phyloP scores from a whole-genome alignment of 2,888 invertebrate species.

The Agriopis leucophaearia region DNA sequence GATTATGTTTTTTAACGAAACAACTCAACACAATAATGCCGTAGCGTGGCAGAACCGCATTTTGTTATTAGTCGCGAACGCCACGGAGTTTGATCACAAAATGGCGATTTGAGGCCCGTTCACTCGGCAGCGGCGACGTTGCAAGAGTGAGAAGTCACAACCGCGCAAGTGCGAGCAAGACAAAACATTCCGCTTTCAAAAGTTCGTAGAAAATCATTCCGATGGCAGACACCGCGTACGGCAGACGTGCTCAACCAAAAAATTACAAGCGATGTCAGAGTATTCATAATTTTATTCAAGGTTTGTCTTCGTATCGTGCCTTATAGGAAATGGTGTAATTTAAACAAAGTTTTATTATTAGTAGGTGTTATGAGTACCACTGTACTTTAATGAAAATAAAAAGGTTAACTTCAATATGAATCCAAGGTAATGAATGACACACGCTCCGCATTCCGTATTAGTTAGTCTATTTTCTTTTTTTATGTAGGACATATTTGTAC shows the following conservation, averaged over 20 bases:
- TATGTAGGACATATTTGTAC: neutral
- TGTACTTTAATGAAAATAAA: neutral
- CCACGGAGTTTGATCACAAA: constrained; percentile 56
- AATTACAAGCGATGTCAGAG: neutral
- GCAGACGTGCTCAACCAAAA: constrained; percentile 19
- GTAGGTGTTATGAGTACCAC: neutral
- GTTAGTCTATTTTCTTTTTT: neutral
- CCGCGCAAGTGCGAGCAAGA: constrained; percentile 31
- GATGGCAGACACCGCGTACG: constrained; percentile 4
- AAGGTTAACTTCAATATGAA: neutral
- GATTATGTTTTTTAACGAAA: constrained; percentile 18
- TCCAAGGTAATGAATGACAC: neutral
- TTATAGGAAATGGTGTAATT: neutral
- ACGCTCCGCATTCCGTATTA: neutral
- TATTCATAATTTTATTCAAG: neutral
- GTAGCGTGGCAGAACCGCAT: constrained; percentile 47
- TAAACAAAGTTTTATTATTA: neutral
- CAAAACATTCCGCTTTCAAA: constrained; percentile 20
- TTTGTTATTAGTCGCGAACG: constrained; percentile 49
- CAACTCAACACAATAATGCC: constrained; percentile 32
- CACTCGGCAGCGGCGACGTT: constrained; percentile 24
- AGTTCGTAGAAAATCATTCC: constrained; percentile 33
- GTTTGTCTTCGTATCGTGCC: neutral
- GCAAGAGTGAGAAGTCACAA: constrained; percentile 21
- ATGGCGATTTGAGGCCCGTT: constrained; percentile 40